These are phyloP conservation scores for Drosophila sordidula DNA, from an alignment of 2,888 invertebrate genomes.

Conservation along the genomic window DNA sequence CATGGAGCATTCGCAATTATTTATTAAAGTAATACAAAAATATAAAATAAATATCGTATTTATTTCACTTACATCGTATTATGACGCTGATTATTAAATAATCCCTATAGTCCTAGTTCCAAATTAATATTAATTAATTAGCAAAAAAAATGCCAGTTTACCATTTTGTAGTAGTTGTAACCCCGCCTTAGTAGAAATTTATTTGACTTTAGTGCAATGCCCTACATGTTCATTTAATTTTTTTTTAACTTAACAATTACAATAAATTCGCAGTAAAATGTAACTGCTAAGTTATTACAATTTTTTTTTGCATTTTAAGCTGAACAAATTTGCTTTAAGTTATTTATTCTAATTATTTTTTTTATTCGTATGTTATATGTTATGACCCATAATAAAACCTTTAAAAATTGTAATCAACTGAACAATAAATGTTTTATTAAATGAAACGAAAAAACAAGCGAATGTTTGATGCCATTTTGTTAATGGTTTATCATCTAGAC, in stretches of 20 bases:
- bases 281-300: slow-evolving; percentile 24
- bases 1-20: neutral
- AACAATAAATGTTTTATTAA: neutral
- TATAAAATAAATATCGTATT: slow-evolving; percentile 9
- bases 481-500: no score
- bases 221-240: slow-evolving; percentile 39
- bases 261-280: slow-evolving; percentile 5
- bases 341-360: slow-evolving; percentile 72
- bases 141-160: slow-evolving; percentile 70
- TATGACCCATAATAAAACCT: slow-evolving; percentile 51
- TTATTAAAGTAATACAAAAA: neutral
- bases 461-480: no score
- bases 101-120: slow-evolving; percentile 71
- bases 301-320: slow-evolving; percentile 31
- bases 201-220: slow-evolving; percentile 61
- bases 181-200: slow-evolving; percentile 65
- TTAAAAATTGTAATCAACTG: slow-evolving; percentile 18
- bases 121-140: slow-evolving; percentile 75
- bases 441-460: neutral
- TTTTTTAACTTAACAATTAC: slow-evolving; percentile 15
- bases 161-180: slow-evolving; percentile 62
- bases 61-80: slow-evolving; percentile 45
- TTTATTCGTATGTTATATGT: slow-evolving; percentile 52
- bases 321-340: slow-evolving; percentile 58
- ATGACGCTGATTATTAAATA: slow-evolving; percentile 77